Evolutionary conservation across 1,140 invertebrate species (phyloP).

Genomic region (Monomorium pharaonis): DNA sequence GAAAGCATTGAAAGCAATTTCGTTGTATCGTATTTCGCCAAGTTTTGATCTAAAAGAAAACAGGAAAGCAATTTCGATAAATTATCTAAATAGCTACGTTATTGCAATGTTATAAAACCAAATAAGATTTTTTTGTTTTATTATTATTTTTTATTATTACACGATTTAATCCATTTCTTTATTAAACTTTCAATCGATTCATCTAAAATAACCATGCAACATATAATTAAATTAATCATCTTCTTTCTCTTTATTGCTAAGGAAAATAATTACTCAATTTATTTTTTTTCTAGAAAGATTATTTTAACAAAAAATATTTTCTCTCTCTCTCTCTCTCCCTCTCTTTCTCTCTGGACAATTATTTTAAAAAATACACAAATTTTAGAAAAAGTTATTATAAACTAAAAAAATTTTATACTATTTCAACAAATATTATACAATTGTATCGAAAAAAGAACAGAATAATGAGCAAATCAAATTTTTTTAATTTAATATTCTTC

Average conservation of each 20-base stretch:
- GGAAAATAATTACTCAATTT: too few relatives aligned
- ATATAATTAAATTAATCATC: not conserved
- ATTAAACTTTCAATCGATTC: not conserved
- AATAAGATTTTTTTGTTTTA: not conserved
- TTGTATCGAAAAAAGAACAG: too few relatives aligned
- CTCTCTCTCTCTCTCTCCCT: too few relatives aligned
- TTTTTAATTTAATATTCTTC: too few relatives aligned
- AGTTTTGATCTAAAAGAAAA: not conserved
- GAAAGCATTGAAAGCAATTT: not conserved
- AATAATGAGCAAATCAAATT: too few relatives aligned
- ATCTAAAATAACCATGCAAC: not conserved
- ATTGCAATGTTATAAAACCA: not conserved
- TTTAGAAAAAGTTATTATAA: too few relatives aligned
- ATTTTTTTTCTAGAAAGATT: too few relatives aligned
- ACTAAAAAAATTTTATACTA: too few relatives aligned
- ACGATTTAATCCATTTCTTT: not conserved
- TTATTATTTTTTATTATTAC: not conserved
- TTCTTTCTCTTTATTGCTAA: not conserved
- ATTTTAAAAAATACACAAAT: too few relatives aligned
- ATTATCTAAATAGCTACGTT: not conserved
- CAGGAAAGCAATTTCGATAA: not conserved
- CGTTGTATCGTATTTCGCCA: not conserved
- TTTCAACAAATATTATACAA: too few relatives aligned
- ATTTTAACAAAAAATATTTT: too few relatives aligned
- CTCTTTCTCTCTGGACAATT: too few relatives aligned